Evolutionary conservation across 2,113 vertebrate species (phyloP), one percentile per base, ranked within the genome.

Genomic region (Aleadryas rufinucha): DNA sequence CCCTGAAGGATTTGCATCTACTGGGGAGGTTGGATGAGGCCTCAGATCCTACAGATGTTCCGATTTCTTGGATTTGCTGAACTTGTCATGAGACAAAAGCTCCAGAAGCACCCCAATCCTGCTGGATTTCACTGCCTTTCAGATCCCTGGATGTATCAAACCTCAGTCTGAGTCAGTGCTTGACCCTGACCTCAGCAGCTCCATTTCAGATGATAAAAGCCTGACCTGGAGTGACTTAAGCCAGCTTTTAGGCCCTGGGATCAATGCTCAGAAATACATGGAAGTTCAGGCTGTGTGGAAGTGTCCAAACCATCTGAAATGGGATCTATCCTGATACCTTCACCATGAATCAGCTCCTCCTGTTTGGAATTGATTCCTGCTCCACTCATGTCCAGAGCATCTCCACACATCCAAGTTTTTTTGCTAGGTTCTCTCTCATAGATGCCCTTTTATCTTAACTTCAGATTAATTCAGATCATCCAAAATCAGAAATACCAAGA

Each of bases 261-360:
- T 42, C 41, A 56, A 6, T 24, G 70, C 17, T 72, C 19, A 53
- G 71, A 30, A 39, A 16, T 30, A 69, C 9, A 22, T 6, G 18
- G 28, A 19, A 27, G 52, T 30, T 71, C 52, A 45, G 27, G 30
- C 24, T 45, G 27, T 41, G 21, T 44, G 31, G 8, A 56, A 75
- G 24, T 6, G 9, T 68, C 63, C 45, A 86, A 63, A 54, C 20
- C 33, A 27, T 5, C 61, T 52, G 8, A 83, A 71, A 50, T 0
- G 2, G 47, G 31, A 33, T 18, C 3, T 1, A 13, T 5, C 49
- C 52, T 41, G 33, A 63, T 24, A 37, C 17, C 65, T 63, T 49
- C 35, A 19, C 1, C 26, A 12, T 0, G 0, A 1, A 21, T 14
- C 6, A 42, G 33, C 7, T 71, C 31, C 20, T 71, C 18, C 33